Conservation (phyloP, 2,113 vertebrate species). For the Calidris pygmaea region DNA sequence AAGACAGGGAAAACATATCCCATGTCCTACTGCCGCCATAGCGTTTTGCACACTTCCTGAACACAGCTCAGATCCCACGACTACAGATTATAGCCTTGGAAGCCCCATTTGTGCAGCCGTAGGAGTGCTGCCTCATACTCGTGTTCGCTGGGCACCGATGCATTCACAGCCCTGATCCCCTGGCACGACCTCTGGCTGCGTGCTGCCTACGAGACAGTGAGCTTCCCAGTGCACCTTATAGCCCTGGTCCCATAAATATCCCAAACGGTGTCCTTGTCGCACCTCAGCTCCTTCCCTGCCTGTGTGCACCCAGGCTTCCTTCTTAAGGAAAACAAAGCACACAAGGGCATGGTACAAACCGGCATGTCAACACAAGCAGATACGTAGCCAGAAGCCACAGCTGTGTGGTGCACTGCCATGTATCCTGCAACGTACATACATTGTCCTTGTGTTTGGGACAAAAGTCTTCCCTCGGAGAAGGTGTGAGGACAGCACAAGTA, state of each 20-base stretch:
- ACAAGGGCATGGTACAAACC: neutral
- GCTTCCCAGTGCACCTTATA: fast-evolving
- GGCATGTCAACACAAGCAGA: neutral
- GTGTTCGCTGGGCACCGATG: fast-evolving
- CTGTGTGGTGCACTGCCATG: neutral
- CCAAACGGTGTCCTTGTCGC: fast-evolving
- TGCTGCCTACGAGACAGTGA: neutral
- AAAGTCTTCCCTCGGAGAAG: neutral
- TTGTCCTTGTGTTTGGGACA: neutral
- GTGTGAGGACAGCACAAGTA: neutral
- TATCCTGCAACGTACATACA: neutral
- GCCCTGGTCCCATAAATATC: neutral
- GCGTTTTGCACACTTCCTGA: fast-evolving
- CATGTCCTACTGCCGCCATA: neutral
- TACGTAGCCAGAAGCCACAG: fast-evolving
- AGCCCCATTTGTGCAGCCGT: fast-evolving
- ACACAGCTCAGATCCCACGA: neutral
- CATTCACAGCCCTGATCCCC: fast-evolving
- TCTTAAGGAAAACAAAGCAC: neutral
- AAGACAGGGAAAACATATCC: fast-evolving
- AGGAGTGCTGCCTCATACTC: fast-evolving
- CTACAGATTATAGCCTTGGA: neutral
- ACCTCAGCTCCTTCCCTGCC: neutral
- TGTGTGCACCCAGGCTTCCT: fast-evolving
- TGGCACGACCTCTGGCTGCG: fast-evolving